Evolutionary conservation across 2,113 vertebrate genomes (phyloP).

Genomic region (Sprattus sprattus): DNA sequence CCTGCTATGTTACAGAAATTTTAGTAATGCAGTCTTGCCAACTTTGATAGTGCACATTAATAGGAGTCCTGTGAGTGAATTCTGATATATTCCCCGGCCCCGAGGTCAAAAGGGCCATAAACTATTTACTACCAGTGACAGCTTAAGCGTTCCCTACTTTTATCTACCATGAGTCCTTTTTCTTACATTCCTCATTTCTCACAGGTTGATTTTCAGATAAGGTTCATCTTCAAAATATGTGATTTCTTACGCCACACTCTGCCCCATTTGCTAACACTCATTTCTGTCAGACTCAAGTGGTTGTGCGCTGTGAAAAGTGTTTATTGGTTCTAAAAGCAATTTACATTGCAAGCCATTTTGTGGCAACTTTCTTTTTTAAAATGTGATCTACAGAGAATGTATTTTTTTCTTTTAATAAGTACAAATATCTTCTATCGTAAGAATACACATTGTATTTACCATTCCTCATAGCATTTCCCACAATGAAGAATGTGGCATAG

Average conservation of each 20-base stretch:
- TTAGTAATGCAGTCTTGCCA: neutral
- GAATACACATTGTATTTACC: too few species aligned
- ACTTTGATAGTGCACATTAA: neutral
- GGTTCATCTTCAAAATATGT: neutral
- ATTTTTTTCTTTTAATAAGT: too few species aligned
- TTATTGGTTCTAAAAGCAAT: too few species aligned
- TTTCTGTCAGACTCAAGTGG: neutral
- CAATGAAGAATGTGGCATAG: too few species aligned
- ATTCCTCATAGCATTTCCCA: too few species aligned
- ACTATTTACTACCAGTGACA: neutral
- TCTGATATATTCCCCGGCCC: neutral
- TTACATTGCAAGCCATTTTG: too few species aligned
- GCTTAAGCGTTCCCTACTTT: neutral
- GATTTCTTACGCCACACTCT: neutral
- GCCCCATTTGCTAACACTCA: neutral
- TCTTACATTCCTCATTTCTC: neutral
- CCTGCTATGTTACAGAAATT: neutral
- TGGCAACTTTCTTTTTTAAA: too few species aligned
- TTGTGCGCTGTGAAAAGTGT: neutral
- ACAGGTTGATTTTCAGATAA: neutral
- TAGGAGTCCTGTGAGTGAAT: neutral
- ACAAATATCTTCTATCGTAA: too few species aligned
- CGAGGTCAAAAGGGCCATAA: slow-evolving; percentile 7
- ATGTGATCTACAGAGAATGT: too few species aligned
- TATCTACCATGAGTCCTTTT: neutral